phyloP scores from a whole-genome alignment of 2,888 invertebrate species.

The Mesodorylaimus sp. region DNA sequence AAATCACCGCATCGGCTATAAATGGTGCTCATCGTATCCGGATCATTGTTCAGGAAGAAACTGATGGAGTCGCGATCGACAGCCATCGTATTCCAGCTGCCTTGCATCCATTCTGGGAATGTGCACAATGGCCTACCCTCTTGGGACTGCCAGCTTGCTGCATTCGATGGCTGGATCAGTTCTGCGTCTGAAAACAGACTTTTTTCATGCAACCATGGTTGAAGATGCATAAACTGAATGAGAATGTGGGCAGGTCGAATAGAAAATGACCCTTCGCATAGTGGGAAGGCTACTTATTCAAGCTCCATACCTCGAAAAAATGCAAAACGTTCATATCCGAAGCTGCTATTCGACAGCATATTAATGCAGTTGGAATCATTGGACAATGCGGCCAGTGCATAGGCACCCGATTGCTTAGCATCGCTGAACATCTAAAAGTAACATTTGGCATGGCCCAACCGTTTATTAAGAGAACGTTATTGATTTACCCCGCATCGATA shows the following conservation, averaged over 20 bases:
- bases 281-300: no score
- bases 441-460: neutral
- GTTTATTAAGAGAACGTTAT: neutral
- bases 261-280: no score
- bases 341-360: neutral
- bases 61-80: neutral
- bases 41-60: constrained; percentile 1
- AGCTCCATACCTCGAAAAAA: constrained; percentile 6
- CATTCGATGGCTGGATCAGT: neutral
- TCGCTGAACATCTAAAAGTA: constrained; percentile 4
- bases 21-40: neutral
- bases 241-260: no score
- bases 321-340: constrained; percentile 7
- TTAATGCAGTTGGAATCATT: constrained; percentile 9
- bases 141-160: neutral
- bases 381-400: constrained; percentile 8
- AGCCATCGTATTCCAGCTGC: constrained; percentile 4
- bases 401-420: neutral
- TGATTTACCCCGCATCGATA: constrained; percentile 11
- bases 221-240: no score
- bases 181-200: neutral
- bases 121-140: neutral
- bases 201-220: no score
- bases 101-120: constrained; percentile 7
- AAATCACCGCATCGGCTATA: constrained; percentile 5